Conservation (phyloP, 2,113 vertebrate genomes). For the Xiphias gladius region DNA sequence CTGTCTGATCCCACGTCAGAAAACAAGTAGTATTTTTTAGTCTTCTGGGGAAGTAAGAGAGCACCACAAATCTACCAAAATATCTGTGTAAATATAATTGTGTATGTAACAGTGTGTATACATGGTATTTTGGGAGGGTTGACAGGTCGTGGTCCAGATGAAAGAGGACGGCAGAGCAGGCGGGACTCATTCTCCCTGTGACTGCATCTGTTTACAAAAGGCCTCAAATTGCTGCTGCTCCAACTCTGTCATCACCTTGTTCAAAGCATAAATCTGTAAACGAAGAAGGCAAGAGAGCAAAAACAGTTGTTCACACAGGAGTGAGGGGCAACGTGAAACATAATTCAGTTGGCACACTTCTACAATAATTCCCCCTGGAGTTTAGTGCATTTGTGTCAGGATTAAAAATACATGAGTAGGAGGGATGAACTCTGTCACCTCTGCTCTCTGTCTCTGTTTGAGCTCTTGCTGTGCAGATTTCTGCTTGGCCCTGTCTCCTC, state of each 20-base stretch:
- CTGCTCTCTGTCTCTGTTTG: constrained; percentile 94
- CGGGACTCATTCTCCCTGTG: constrained; percentile 84
- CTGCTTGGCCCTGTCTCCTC: constrained; percentile 91
- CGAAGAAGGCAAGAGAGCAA: background rate
- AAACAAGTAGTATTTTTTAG: background rate
- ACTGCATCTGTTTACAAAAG: constrained; percentile 97
- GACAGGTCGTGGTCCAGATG: constrained; percentile 13
- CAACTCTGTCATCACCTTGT: constrained; percentile 97
- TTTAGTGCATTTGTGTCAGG: fast-evolving
- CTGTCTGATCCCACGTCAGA: background rate
- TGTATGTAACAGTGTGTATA: background rate
- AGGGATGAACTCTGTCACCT: constrained; percentile 79
- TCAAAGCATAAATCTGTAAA: constrained; percentile 93
- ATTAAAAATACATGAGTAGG: background rate
- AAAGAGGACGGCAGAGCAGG: background rate
- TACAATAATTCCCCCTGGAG: background rate
- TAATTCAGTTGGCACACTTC: background rate
- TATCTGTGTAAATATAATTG: background rate
- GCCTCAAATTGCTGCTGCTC: constrained; percentile 98
- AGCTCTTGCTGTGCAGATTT: constrained; percentile 94
- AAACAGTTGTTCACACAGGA: background rate
- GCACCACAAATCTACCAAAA: background rate
- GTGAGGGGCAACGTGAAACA: background rate
- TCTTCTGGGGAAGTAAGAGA: background rate
- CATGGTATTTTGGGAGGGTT: background rate